Percentiles rank a stretch among this genome's conserved stretches.
phyloP scores from a whole-genome alignment of 1,140 invertebrate genomes.

The Orius insidiosus region DNA sequence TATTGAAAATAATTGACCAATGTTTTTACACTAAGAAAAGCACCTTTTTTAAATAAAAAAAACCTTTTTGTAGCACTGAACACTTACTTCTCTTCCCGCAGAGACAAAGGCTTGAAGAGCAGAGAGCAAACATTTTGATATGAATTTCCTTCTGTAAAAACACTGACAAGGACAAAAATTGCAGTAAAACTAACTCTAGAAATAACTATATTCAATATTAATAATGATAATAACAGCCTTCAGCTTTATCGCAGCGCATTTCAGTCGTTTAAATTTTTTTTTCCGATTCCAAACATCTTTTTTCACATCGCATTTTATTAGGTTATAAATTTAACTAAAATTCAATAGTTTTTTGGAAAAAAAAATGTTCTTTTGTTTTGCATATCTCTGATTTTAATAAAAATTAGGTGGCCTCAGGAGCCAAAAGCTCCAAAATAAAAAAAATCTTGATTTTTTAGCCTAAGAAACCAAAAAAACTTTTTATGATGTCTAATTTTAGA shows the following conservation, averaged over 20 bases:
- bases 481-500: conserved; percentile 1
- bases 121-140: neutral
- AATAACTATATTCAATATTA: conserved; percentile 4
- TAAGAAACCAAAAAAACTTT: no score
- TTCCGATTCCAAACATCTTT: conserved; percentile 6
- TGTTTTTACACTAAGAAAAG: no score
- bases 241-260: conserved; percentile 11
- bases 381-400: no score
- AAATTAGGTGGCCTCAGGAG: neutral
- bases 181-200: neutral
- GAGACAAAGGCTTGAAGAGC: no score
- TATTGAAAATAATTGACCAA: no score
- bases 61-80: no score
- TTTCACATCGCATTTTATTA: no score
- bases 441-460: no score
- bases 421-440: neutral
- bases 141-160: conserved; percentile 1
- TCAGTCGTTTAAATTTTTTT: conserved; percentile 8
- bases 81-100: no score
- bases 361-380: neutral
- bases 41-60: no score
- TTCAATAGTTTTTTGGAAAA: conserved; percentile 3
- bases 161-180: conserved; percentile 9
- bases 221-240: conserved; percentile 10
- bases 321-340: conserved; percentile 3